phyloP scores from a whole-genome alignment of 2,888 invertebrate genomes.

The Selenia dentaria region DNA sequence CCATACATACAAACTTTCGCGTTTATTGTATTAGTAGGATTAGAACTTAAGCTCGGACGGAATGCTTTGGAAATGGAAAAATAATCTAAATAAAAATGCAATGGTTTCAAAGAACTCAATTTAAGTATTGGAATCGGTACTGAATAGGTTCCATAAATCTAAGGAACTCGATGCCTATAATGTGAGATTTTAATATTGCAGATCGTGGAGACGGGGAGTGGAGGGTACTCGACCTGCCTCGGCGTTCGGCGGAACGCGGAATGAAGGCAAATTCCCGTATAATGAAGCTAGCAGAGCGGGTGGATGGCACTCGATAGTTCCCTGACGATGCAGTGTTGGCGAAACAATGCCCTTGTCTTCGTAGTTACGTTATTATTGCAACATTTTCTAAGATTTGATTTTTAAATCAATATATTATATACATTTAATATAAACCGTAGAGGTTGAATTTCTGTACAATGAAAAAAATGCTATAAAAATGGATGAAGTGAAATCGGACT shows the following conservation, averaged over 20 bases:
- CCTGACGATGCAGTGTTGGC: constrained; percentile 56
- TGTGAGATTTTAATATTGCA: constrained; percentile 25
- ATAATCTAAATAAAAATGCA: too few species aligned
- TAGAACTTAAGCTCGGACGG: too few species aligned
- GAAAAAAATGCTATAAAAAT: too few species aligned
- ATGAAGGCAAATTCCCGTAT: constrained; percentile 47
- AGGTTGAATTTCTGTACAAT: too few species aligned
- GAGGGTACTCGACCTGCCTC: constrained; percentile 5
- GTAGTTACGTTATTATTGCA: constrained; percentile 12
- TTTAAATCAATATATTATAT: too few species aligned
- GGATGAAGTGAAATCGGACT: too few species aligned
- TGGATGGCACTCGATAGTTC: constrained; percentile 58
- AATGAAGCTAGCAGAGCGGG: constrained; percentile 42
- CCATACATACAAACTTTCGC: too few species aligned
- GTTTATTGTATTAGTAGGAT: too few species aligned
- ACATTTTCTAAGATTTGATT: constrained; percentile 10
- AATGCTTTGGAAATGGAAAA: too few species aligned
- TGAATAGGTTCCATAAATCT: constrained; percentile 19
- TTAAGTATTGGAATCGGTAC: constrained; percentile 13
- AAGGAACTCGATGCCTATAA: constrained; percentile 5
- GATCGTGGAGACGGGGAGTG: constrained; percentile 5
- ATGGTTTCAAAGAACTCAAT: constrained; percentile 11
- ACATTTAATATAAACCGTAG: too few species aligned
- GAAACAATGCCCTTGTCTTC: constrained; percentile 53
- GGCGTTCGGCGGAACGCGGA: constrained; percentile 6